Evolutionary conservation across 1,140 invertebrate genomes (phyloP), one percentile per base, ranked within the genome.

Genomic region (Drosophila albomicans): DNA sequence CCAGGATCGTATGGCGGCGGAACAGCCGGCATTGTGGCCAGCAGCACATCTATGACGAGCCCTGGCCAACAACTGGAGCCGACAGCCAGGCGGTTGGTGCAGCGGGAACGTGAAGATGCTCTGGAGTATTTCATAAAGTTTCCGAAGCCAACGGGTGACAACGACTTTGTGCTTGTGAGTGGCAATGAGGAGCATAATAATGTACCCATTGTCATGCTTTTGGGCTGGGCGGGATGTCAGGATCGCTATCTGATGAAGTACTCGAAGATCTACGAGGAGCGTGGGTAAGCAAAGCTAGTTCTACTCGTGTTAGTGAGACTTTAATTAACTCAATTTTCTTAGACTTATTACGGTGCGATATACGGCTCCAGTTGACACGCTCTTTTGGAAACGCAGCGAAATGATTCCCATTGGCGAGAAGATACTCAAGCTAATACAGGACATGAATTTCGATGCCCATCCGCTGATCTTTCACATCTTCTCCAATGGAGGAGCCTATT

Each of bases 391-490:
- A 58, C 93, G 94, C 10, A 93, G 94, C 20, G 94, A 94, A 73
- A 94, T 96, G 91, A 92, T 93, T 35, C 81, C 91, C 1, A 94
- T 96, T 68, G 96, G 96, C 3, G 93, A 94, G 57, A 94, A 95
- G 91, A 92, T 97, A 11, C 92, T 97, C 0, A 94, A 96, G 82
- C 88, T 96, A 10, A 93, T 97, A 10, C 84, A 93, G 7, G 95
- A 95, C n/a, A 94, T 95, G 82, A 95, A 95, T 78, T 93, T 96
- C 32, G 94, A 96, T 84, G 93, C 94, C 15, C 95, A 96, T 86
- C 96, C 96, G 1, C 94, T 97, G 43, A 95, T 97, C 61, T 95
- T 97, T 82, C 96, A 97, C 75, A 94, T 96, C 38, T 97, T 97
- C 91, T 97, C 96, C 56, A 97, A 97, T 91, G 96, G 96, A 11